Evolutionary conservation across 2,888 invertebrate genomes (phyloP).

Genomic region (Pachycephus smyrnensis): DNA sequence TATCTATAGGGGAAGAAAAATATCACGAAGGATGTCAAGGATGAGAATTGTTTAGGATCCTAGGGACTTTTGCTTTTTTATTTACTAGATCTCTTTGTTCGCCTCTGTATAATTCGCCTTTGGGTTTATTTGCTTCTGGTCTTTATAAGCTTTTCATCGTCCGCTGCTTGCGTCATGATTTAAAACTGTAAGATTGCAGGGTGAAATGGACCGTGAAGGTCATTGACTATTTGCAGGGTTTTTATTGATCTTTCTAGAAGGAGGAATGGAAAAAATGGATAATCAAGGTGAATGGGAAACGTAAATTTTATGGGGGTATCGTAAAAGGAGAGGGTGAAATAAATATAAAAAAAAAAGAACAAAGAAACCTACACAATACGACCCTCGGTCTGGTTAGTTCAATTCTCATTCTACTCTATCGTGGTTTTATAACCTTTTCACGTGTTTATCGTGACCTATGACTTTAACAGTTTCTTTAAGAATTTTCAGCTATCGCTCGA

Average conservation of each 20-base stretch:
- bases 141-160: no score
- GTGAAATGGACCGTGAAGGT: no score
- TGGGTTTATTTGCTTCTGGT: not conserved
- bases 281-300: not conserved
- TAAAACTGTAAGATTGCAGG: not conserved
- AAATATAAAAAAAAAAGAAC: not conserved
- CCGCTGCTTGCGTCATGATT: not conserved
- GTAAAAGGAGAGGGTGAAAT: not conserved
- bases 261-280: not conserved
- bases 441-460: not conserved
- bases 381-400: not conserved
- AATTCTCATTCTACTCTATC: not conserved
- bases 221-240: not conserved
- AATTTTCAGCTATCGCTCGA: not conserved
- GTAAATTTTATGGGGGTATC: not conserved
- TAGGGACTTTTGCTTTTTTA: not conserved
- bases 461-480: not conserved
- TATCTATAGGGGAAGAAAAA: not conserved
- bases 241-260: not conserved
- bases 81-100: not conserved
- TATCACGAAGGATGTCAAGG: not conserved
- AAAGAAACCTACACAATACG: not conserved
- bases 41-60: not conserved
- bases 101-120: not conserved
- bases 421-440: not conserved